Evolutionary conservation across 2,797 vertebrate genomes (phyloP).

Genomic region (Cynodonichthys magdalenae): DNA sequence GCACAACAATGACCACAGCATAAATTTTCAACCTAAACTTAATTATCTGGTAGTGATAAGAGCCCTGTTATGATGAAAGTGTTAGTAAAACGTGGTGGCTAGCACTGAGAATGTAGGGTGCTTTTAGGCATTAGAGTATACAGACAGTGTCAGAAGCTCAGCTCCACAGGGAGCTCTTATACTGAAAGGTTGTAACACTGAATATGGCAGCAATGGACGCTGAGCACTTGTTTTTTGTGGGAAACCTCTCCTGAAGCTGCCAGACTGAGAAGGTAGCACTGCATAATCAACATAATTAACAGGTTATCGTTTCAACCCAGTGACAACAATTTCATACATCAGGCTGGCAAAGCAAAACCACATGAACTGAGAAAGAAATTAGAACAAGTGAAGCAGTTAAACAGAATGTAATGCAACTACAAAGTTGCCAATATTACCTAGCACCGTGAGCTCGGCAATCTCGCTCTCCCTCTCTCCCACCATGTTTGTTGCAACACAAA

Average conservation of each 20-base stretch:
- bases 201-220: slow-evolving; percentile 23
- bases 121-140: slow-evolving; percentile 26
- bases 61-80: slow-evolving; percentile 65
- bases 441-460: slow-evolving; percentile 91
- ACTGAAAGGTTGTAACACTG: slow-evolving; percentile 35
- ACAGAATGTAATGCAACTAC: slow-evolving; percentile 19
- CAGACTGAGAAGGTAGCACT: slow-evolving; percentile 31
- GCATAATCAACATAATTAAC: slow-evolving; percentile 60
- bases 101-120: slow-evolving; percentile 32
- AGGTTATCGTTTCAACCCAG: slow-evolving; percentile 41
- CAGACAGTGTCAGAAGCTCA: slow-evolving; percentile 23
- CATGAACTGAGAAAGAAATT: slow-evolving; percentile 29
- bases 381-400: slow-evolving; percentile 36
- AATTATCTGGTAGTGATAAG: slow-evolving; percentile 64
- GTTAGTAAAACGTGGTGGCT: slow-evolving; percentile 35
- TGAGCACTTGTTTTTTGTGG: slow-evolving; percentile 17
- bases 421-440: slow-evolving; percentile 81
- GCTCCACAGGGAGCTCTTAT: slow-evolving; percentile 42
- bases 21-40: slow-evolving; percentile 45
- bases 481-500: slow-evolving; percentile 96
- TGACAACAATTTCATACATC: slow-evolving; percentile 35
- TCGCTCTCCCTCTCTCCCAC: slow-evolving; percentile 95
- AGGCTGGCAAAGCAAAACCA: slow-evolving; percentile 21
- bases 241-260: slow-evolving; percentile 37
- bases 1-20: slow-evolving; percentile 6